Conservation (phyloP, 1,140 invertebrate genomes). For the Zaprionus davidi region DNA sequence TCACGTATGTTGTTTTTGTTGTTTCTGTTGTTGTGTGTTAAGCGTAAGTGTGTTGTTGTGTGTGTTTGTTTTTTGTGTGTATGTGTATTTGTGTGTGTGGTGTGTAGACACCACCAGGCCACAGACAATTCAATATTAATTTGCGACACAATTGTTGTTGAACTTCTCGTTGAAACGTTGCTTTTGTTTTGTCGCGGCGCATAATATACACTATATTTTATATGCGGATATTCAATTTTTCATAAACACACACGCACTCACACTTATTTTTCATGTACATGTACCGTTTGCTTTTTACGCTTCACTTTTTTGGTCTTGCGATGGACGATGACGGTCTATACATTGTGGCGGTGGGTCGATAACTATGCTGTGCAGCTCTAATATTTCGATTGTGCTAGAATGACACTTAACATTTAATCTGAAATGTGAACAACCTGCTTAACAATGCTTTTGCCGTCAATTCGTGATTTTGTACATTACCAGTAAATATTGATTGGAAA, state of each 20-base stretch:
- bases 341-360: conserved; percentile 38
- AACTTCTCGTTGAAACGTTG: conserved; percentile 29
- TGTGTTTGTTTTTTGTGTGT: conserved; percentile 33
- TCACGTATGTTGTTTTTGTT: conserved; percentile 77
- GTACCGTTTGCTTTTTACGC: conserved; percentile 70
- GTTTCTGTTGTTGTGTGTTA: conserved; percentile 53
- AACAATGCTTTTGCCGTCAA: not conserved
- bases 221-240: conserved; percentile 48
- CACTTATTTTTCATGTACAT: conserved; percentile 64
- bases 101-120: conserved; percentile 36
- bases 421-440: not conserved
- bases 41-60: conserved; percentile 53
- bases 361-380: conserved; percentile 27
- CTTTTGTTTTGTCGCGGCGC: conserved; percentile 41
- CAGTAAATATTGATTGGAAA: not conserved
- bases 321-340: conserved; percentile 32
- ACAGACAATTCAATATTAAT: conserved; percentile 46
- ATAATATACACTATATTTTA: conserved; percentile 41
- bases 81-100: conserved; percentile 37
- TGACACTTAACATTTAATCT: conserved; percentile 11
- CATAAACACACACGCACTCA: conserved; percentile 70
- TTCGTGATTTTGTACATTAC: not conserved
- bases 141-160: conserved; percentile 36
- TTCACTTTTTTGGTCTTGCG: conserved; percentile 69
- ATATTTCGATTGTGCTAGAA: conserved; percentile 5